Percentiles rank a stretch among this genome's conserved stretches.
phyloP scores from a whole-genome alignment of 2,888 invertebrate genomes.

The Tenthredo livida region DNA sequence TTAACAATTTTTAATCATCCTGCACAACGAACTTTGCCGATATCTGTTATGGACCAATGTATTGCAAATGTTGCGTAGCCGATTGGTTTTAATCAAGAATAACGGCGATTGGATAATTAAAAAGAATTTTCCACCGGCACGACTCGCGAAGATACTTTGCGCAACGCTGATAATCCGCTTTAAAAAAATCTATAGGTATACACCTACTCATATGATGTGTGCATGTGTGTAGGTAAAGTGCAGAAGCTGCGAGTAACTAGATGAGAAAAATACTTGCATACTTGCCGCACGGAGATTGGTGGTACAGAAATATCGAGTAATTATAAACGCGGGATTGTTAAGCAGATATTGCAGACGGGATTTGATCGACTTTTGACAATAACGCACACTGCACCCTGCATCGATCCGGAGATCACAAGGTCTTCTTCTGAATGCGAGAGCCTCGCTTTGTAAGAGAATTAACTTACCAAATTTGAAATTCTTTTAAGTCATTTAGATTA shows the following conservation, averaged over 20 bases:
- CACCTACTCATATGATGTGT: neutral
- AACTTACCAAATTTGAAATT: neutral
- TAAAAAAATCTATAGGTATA: neutral
- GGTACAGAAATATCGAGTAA: conserved; percentile 9
- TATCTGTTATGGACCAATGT: neutral
- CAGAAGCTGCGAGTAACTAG: neutral
- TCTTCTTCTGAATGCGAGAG: neutral
- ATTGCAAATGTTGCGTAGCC: neutral
- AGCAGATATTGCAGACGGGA: neutral
- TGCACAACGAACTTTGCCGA: neutral
- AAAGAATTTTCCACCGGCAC: conserved; percentile 13
- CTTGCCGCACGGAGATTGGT: neutral
- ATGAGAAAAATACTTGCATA: neutral
- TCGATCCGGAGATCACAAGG: neutral
- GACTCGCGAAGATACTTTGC: neutral
- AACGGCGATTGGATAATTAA: neutral
- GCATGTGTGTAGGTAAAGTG: too few relatives aligned
- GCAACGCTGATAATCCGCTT: conserved; percentile 14
- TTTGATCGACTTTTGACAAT: neutral
- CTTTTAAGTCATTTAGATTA: neutral
- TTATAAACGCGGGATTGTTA: neutral
- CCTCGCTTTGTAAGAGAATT: neutral
- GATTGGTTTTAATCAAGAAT: neutral
- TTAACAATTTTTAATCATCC: neutral
- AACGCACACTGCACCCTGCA: neutral